Percentiles rank a stretch among this genome's conserved stretches.
phyloP scores from a whole-genome alignment of 2,113 vertebrate species.

The Vimba vimba region DNA sequence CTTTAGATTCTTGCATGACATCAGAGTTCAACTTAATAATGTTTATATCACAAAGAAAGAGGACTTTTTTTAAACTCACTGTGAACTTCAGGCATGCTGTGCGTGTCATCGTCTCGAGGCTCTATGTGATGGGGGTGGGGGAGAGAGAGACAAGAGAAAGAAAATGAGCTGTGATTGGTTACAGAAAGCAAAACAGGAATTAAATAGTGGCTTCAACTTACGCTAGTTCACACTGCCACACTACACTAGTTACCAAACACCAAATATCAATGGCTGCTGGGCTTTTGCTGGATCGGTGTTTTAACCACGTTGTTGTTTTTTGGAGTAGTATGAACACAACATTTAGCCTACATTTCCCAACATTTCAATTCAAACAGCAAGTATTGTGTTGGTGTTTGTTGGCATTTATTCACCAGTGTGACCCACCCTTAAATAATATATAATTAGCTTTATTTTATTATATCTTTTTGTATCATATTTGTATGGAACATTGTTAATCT shows the following conservation, averaged over 20 bases:
- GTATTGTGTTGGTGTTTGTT: background rate
- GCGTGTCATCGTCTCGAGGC: slow-evolving; percentile 61
- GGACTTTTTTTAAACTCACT: slow-evolving; percentile 59
- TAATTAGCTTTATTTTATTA: too few relatives aligned
- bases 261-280: background rate
- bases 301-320: background rate
- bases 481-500: slow-evolving; percentile 45
- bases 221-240: too few relatives aligned
- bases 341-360: background rate
- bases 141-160: slow-evolving; percentile 44
- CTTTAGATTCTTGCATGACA: slow-evolving; percentile 16
- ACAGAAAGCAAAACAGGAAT: background rate
- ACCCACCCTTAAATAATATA: background rate
- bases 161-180: slow-evolving; percentile 14
- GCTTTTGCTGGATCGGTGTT: background rate
- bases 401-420: slow-evolving; percentile 28
- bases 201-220: background rate
- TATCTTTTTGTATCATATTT: background rate
- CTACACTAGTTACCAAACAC: background rate
- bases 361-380: background rate
- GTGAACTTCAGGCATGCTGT: slow-evolving; percentile 67
- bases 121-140: slow-evolving; percentile 54
- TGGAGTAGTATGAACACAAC: background rate
- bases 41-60: slow-evolving; percentile 11
- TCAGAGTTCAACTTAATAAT: background rate